A percentile compares a stretch with the other conserved stretches of the same genome.
Conservation (phyloP, 64 coral and sea anemone genomes). For the Montipora efflorescens region DNA sequence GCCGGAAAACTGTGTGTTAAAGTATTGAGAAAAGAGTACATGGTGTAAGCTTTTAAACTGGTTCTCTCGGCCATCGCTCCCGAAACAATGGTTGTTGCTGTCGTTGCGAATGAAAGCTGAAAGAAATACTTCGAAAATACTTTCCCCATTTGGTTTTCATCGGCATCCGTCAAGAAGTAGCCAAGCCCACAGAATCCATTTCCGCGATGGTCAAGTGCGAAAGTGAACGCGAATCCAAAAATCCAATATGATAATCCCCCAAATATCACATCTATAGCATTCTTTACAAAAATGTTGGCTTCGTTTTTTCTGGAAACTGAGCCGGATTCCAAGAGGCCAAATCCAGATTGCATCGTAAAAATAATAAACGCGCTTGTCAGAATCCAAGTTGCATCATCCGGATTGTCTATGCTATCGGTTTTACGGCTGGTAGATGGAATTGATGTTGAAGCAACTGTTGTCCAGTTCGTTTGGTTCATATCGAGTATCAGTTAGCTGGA, state of each 20-base stretch:
- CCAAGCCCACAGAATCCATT: conserved; percentile 31
- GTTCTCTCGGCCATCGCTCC: conserved; percentile 63
- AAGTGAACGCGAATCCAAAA: conserved; percentile 60
- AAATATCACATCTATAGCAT: conserved; percentile 49
- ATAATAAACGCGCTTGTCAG: conserved; percentile 59
- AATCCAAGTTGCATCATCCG: conserved; percentile 66
- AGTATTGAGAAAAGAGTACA: conserved; percentile 61
- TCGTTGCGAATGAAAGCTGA: conserved; percentile 56
- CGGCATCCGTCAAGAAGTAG: conserved; percentile 47
- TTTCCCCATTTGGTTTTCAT: conserved; percentile 24
- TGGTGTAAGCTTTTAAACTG: conserved; percentile 34
- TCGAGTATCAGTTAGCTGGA: not conserved
- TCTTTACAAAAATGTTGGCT: conserved; percentile 56
- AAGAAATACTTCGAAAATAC: conserved; percentile 53
- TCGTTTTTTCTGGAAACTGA: conserved; percentile 62
- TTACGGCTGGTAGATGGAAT: not conserved
- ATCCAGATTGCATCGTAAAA: conserved; percentile 68
- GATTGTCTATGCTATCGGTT: not conserved
- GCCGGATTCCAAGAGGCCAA: conserved; percentile 59
- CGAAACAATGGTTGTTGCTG: conserved; percentile 65
- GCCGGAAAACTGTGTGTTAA: conserved; percentile 42
- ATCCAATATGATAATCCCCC: conserved; percentile 63
- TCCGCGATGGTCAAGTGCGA: not conserved
- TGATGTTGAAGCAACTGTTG: not conserved
- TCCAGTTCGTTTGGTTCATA: not conserved